phyloP scores from a whole-genome alignment of 37 sponge, comb jelly and placozoan genomes.

The Axinella damicornis region DNA sequence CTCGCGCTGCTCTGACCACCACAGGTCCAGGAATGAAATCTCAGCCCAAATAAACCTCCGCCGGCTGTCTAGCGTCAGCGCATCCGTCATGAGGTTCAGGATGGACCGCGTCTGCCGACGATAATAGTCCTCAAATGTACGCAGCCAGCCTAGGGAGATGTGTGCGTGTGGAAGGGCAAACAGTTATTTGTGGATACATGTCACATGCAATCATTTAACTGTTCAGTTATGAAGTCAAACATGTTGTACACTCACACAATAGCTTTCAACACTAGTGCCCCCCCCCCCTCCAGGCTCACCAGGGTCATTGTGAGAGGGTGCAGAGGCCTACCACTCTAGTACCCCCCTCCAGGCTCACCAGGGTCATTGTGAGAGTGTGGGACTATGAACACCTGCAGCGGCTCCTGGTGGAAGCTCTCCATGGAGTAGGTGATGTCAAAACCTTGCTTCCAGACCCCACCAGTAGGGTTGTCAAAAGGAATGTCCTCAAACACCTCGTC shows the following conservation, averaged over 20 bases:
- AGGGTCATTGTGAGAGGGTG: no score
- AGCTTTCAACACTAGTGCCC: no score
- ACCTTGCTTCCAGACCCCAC: constrained; percentile 96
- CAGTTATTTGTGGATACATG: no score
- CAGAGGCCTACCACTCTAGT: no score
- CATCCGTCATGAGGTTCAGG: constrained; percentile 72
- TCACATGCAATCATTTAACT: no score
- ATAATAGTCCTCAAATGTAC: constrained; percentile 88
- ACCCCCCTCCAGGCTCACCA: constrained; percentile 34
- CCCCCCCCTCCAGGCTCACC: no score
- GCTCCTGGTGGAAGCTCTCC: constrained; percentile 38
- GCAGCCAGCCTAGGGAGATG: constrained; percentile 81
- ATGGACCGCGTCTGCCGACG: constrained; percentile 72
- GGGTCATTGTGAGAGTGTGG: constrained; percentile 98
- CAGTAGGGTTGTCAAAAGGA: constrained; percentile 82
- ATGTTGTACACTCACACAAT: no score
- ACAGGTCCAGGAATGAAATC: constrained; percentile 86
- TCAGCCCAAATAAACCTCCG: constrained; percentile 94
- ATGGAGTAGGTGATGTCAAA: constrained; percentile 74
- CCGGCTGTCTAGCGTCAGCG: constrained; percentile 42
- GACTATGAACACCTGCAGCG: constrained; percentile 85
- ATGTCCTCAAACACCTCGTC: constrained; percentile 62
- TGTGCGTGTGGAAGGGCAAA: background rate
- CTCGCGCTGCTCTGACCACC: constrained; percentile 83
- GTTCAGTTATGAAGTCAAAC: no score